Percentiles rank a stretch among this genome's conserved stretches.
These are phyloP conservation scores for Poecile atricapillus DNA, from an alignment of 2,113 vertebrate species.

Conservation along the genomic window DNA sequence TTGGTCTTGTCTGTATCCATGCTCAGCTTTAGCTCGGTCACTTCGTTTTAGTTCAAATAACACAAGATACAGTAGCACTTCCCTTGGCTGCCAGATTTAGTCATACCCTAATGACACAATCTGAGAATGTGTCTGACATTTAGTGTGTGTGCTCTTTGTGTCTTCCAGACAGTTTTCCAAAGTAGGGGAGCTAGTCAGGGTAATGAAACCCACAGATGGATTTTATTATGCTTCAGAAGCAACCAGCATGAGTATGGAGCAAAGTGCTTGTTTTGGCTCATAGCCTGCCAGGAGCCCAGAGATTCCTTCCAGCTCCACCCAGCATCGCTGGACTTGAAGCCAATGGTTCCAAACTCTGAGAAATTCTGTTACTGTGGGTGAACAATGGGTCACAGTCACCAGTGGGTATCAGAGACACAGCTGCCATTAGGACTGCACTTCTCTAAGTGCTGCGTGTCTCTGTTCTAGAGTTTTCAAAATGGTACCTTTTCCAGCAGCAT, in stretches of 20 bases:
- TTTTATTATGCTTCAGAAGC: not conserved
- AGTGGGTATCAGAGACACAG: not conserved
- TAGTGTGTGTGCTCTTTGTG: not conserved
- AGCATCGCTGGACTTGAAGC: not conserved
- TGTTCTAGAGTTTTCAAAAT: not conserved
- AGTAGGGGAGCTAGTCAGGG: not conserved
- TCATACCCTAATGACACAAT: fast-evolving
- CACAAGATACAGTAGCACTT: not conserved
- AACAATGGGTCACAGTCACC: not conserved
- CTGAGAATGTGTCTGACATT: not conserved
- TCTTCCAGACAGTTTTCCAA: not conserved
- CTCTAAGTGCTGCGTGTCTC: not conserved
- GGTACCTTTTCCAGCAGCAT: not conserved
- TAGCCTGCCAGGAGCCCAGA: not conserved
- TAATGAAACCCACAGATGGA: not conserved
- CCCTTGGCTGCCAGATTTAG: not conserved
- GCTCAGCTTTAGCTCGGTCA: not conserved
- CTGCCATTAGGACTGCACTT: not conserved
- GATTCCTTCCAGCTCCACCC: not conserved
- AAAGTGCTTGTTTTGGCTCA: not conserved
- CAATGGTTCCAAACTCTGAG: not conserved
- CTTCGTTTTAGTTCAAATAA: not conserved
- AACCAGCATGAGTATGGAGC: not conserved
- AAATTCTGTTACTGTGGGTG: not conserved
- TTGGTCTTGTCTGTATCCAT: not conserved